A percentile compares a stretch with the other conserved stretches of the same genome.
Evolutionary conservation across 2,888 invertebrate species (phyloP).

Genomic region (Morpho deidamia): DNA sequence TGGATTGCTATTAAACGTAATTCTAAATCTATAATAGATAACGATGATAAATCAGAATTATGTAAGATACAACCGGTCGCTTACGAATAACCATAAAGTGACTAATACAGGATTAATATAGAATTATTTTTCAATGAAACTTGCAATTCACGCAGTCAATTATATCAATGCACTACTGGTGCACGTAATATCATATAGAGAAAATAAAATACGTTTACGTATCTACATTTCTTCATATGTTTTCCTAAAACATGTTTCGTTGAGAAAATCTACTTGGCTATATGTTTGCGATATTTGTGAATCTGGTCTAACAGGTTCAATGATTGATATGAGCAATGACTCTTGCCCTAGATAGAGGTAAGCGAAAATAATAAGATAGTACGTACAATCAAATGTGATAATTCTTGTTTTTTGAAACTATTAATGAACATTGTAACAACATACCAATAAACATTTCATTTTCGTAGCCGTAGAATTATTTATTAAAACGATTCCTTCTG

Average conservation of each 20-base stretch:
- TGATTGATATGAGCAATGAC: constrained; percentile 15
- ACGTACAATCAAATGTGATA: background rate
- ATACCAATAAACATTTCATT: too few relatives aligned
- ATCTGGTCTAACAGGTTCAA: constrained; percentile 11
- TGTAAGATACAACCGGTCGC: constrained; percentile 1
- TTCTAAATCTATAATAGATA: background rate
- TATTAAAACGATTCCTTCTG: too few relatives aligned
- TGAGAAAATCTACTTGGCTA: background rate
- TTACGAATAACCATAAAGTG: constrained; percentile 3
- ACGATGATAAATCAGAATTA: background rate
- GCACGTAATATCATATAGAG: constrained; percentile 35
- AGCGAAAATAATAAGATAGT: constrained; percentile 10
- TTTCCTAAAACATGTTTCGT: too few relatives aligned
- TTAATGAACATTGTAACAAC: too few relatives aligned
- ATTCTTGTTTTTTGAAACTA: background rate
- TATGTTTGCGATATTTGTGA: constrained; percentile 1
- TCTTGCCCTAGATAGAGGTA: constrained; percentile 13
- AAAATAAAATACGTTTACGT: background rate
- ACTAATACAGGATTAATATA: constrained; percentile 6
- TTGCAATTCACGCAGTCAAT: constrained; percentile 49
- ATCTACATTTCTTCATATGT: too few relatives aligned
- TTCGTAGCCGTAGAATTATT: too few relatives aligned
- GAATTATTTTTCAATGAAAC: constrained; percentile 33
- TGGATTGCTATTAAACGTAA: background rate
- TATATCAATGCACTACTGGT: constrained; percentile 40